Base-by-base conservation (phyloP, 2,113 vertebrate genomes). In the Lasiurus cinereus region DNA sequence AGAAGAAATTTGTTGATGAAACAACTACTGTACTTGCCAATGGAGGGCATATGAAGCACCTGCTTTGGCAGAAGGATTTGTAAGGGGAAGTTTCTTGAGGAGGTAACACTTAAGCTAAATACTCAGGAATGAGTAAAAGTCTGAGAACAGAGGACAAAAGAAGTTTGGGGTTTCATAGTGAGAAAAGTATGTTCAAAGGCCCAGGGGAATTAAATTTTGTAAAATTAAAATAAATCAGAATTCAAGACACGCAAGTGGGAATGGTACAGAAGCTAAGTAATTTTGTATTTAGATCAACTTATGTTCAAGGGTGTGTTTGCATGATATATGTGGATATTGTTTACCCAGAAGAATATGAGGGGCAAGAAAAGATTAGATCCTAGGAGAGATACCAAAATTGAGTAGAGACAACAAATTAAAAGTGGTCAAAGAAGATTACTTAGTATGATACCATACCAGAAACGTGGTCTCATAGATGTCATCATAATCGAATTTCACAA, bases 191-290 rank as follows among this genome's bases (percentile, higher is more conserved):
- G 1, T 14, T 70, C 59, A 69, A 16, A 67, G 21, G 7, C 12
- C 43, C 29, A 72, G 8, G 21, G 14, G 12, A 29, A 31, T 31
- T 66, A 66, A 13, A 66, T 66, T 43, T 36, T 19, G 13, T 9
- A 13, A 2, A 76, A 50, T 56, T 83, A 92, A 95, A 87, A 22
- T 88, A 78, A 62, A 79, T 94, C 52, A 70, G 27, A 70, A 56
- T 59, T 59, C 22, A 59, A 59, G 56, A 59, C 36, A 48, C 8
- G 8, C 48, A 8, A 88, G 0, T 46, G 3, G 54, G 36, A n/a
- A 54, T 69, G 10, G 15, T 10, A 48, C 18, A 24, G 24, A 46
- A 5, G 21, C 19, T 72, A 22, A 80, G 39, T 78, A 50, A 74
- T 82, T 84, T 76, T 15, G n/a, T 54, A 24, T 77, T 91, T 29